Evolutionary conservation across 2,797 vertebrate species (phyloP).

Genomic region (Craterocephalus amniculus): DNA sequence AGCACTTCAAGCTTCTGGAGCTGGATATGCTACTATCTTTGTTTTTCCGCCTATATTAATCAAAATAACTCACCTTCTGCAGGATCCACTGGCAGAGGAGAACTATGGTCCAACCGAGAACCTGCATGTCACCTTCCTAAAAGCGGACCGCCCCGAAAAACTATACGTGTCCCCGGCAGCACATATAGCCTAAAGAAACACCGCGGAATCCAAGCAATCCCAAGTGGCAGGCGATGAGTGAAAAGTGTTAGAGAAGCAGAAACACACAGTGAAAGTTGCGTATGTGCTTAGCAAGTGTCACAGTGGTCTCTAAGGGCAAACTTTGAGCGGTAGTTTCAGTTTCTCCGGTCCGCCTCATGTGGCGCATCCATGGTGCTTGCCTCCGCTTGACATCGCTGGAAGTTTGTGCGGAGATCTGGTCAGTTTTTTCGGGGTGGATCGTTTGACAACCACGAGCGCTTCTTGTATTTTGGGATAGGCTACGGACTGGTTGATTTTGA

Average conservation of each 20-base stretch:
- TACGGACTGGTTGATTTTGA: constrained; percentile 70
- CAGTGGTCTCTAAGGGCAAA: constrained; percentile 48
- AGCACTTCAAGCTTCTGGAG: background rate
- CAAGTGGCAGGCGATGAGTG: constrained; percentile 43
- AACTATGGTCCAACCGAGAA: constrained; percentile 83
- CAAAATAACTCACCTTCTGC: constrained; percentile 76
- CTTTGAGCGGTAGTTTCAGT: constrained; percentile 68
- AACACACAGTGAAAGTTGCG: constrained; percentile 51
- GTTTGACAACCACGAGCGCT: constrained; percentile 36
- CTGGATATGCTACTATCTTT: background rate
- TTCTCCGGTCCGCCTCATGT: constrained; percentile 69
- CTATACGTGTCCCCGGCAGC: constrained; percentile 77
- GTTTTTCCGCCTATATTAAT: background rate
- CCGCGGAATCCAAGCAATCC: constrained; percentile 72
- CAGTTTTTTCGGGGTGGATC: constrained; percentile 27
- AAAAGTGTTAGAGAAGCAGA: constrained; percentile 46
- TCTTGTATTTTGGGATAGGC: constrained; percentile 61
- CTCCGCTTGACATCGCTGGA: constrained; percentile 56
- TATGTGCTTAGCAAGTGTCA: constrained; percentile 47
- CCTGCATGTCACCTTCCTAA: constrained; percentile 84
- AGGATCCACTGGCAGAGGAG: constrained; percentile 85
- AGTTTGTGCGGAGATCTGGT: constrained; percentile 62
- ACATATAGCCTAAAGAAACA: constrained; percentile 80
- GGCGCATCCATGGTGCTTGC: constrained; percentile 75
- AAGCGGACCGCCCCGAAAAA: constrained; percentile 74